A percentile compares a stretch with the other conserved stretches of the same genome.
These are phyloP conservation scores for Rousettus leschenaultii DNA, from an alignment of 2,113 vertebrate species.

Conservation along the genomic window DNA sequence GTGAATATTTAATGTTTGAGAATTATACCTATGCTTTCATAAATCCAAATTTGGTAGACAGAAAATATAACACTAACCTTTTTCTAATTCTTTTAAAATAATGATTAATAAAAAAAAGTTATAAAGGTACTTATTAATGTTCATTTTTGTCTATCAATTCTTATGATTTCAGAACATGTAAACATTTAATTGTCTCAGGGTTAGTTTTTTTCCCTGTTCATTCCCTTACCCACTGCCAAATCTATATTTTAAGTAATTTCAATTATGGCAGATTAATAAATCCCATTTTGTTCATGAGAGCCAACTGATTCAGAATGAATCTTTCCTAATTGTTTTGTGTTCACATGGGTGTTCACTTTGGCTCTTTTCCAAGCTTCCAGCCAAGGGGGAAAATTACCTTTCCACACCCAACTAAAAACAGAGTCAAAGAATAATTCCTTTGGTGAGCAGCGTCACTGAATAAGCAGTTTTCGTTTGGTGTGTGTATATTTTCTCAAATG, in stretches of 20 bases:
- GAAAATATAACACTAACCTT: neutral
- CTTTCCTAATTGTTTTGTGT: conserved; percentile 74
- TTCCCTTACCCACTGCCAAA: neutral
- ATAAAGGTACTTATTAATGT: neutral
- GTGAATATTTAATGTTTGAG: neutral
- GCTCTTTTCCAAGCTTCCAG: conserved; percentile 66
- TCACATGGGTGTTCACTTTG: conserved; percentile 77
- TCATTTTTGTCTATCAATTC: neutral
- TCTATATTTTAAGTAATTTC: conserved; percentile 54
- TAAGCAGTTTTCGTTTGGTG: conserved; percentile 78
- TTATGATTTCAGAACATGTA: neutral
- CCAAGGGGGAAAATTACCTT: conserved; percentile 78
- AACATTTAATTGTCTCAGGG: neutral
- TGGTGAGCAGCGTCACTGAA: conserved; percentile 74
- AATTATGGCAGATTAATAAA: conserved; percentile 33
- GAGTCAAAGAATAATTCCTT: conserved; percentile 78
- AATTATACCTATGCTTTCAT: neutral
- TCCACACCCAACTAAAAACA: conserved; percentile 81
- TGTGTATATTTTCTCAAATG: conserved; percentile 1
- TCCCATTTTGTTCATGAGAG: conserved; percentile 68
- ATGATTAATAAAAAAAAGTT: neutral
- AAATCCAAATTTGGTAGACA: neutral
- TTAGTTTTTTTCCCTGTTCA: neutral
- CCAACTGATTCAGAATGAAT: conserved; percentile 67
- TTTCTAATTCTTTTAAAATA: conserved; percentile 20